These are phyloP conservation scores for Bambusicola thoracicus DNA, from an alignment of 2,113 vertebrate genomes.

Conservation along the genomic window DNA sequence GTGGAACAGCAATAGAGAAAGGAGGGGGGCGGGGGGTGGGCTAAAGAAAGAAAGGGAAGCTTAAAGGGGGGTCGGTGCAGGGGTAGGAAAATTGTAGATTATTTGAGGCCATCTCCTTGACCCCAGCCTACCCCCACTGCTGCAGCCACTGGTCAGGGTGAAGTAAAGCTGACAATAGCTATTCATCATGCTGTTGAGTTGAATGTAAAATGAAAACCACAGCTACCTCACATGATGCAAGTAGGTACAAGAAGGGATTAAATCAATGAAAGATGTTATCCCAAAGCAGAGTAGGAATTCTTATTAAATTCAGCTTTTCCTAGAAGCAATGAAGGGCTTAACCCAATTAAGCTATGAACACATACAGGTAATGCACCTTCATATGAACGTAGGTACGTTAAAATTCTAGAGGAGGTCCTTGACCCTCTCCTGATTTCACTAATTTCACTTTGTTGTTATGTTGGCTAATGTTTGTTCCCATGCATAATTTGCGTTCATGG, in stretches of 20 bases:
- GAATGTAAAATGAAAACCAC: constrained; percentile 76
- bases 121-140: constrained; percentile 12
- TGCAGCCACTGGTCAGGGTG: constrained; percentile 49
- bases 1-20: not conserved
- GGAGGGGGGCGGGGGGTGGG: not conserved
- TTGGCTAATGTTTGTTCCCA: not conserved
- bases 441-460: not conserved
- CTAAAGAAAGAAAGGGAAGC: not conserved
- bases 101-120: constrained; percentile 45
- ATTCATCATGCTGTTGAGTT: constrained; percentile 71
- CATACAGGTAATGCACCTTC: not conserved
- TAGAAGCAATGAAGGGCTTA: constrained; percentile 10
- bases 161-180: constrained; percentile 73
- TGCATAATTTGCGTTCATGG: not conserved
- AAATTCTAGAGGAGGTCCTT: not conserved
- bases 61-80: not conserved
- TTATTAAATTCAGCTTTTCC: constrained; percentile 69
- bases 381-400: not conserved
- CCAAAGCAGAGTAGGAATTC: constrained; percentile 72
- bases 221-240: constrained; percentile 62
- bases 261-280: constrained; percentile 80
- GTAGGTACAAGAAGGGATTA: constrained; percentile 69
- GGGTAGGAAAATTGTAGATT: constrained; percentile 35
- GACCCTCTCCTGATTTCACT: not conserved
- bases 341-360: not conserved